These are phyloP conservation scores for Brachionus rotundiformis DNA, from an alignment of 1,140 invertebrate species.

Conservation along the genomic window DNA sequence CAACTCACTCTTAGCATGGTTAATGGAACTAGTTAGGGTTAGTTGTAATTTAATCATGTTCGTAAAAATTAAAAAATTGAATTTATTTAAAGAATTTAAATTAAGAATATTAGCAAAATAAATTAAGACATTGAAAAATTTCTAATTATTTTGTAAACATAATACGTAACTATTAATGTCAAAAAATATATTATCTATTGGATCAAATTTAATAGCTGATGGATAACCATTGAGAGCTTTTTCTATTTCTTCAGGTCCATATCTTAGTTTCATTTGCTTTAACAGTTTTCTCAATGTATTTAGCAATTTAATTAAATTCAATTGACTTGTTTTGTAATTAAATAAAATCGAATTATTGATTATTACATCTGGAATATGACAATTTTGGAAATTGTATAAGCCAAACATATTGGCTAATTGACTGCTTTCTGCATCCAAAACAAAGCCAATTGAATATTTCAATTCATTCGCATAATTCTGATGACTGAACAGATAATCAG, in stretches of 20 bases:
- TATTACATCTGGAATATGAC: background rate
- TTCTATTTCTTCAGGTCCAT: background rate
- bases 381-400: background rate
- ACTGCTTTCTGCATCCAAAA: background rate
- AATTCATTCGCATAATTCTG: background rate
- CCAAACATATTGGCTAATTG: background rate
- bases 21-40: too few species aligned
- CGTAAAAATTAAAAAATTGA: too few species aligned
- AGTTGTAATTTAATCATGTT: too few species aligned
- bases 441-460: background rate
- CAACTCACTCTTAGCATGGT: too few species aligned
- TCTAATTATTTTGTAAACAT: background rate
- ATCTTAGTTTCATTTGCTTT: background rate
- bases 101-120: too few species aligned
- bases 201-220: background rate
- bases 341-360: background rate
- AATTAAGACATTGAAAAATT: background rate
- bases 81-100: too few species aligned
- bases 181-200: conserved; percentile 18
- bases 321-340: background rate
- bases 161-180: background rate
- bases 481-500: background rate
- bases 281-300: background rate
- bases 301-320: background rate
- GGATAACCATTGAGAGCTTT: background rate